A percentile compares a stretch with the other conserved stretches of the same genome.
Evolutionary conservation across 2,113 vertebrate genomes (phyloP).

Genomic region (Tyto alba): DNA sequence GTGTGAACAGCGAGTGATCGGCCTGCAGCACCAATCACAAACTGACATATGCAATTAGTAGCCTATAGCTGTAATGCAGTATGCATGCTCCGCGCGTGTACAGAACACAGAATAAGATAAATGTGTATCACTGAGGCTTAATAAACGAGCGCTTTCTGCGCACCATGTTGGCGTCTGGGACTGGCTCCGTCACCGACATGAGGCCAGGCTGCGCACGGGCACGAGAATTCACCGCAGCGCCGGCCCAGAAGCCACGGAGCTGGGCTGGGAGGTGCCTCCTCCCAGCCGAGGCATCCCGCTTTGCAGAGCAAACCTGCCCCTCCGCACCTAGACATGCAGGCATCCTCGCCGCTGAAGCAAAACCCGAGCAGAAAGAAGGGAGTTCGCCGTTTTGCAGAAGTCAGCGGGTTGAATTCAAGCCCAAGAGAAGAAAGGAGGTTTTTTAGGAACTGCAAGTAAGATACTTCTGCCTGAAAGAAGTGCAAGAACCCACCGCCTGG

Average conservation of each 20-base stretch:
- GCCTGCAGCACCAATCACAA: too few relatives aligned
- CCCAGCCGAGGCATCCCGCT: not conserved
- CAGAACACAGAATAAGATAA: too few relatives aligned
- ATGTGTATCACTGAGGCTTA: too few relatives aligned
- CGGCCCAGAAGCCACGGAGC: not conserved
- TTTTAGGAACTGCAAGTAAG: not conserved
- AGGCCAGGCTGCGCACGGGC: too few relatives aligned
- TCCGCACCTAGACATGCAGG: rapidly evolving
- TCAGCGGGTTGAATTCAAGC: not conserved
- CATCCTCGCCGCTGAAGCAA: rapidly evolving
- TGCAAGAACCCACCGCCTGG: not conserved
- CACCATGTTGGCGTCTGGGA: too few relatives aligned
- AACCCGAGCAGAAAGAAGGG: not conserved
- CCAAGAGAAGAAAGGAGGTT: not conserved
- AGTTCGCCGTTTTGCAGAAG: not conserved
- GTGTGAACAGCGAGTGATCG: too few relatives aligned
- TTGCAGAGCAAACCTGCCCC: not conserved
- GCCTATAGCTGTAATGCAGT: too few relatives aligned
- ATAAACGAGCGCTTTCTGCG: too few relatives aligned
- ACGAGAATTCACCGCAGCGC: too few relatives aligned
- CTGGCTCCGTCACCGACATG: too few relatives aligned
- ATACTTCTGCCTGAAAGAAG: not conserved
- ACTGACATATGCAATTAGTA: too few relatives aligned
- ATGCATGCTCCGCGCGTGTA: too few relatives aligned
- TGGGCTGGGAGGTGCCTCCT: not conserved